Evolutionary conservation across 2,113 vertebrate genomes (phyloP).

Genomic region (Fregata magnificens): DNA sequence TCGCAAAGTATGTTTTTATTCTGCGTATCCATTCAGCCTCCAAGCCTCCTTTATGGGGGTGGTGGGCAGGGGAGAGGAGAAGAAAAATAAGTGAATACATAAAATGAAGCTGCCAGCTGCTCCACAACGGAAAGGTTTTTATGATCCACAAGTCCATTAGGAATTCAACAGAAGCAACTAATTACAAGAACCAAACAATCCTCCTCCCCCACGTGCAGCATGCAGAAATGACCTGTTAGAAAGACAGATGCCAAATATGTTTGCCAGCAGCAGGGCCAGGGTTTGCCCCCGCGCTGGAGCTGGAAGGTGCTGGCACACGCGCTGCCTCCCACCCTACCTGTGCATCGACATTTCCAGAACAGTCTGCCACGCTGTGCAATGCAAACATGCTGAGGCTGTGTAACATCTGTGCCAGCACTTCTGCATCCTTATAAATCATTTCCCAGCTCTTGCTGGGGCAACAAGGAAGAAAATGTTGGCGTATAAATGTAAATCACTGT

Average conservation of each 20-base stretch:
- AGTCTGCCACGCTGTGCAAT: conserved; percentile 2
- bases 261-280: not conserved
- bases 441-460: conserved; percentile 66
- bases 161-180: conserved; percentile 58
- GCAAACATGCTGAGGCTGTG: conserved; percentile 45
- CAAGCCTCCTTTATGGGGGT: not conserved
- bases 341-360: not conserved
- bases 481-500: conserved; percentile 68
- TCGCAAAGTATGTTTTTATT: not conserved
- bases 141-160: not conserved
- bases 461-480: conserved; percentile 60
- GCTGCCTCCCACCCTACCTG: not conserved
- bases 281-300: not conserved
- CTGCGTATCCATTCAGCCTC: not conserved
- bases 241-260: conserved; percentile 25
- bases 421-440: conserved; percentile 70
- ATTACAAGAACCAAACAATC: conserved; percentile 42
- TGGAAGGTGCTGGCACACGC: not conserved
- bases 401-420: conserved; percentile 66
- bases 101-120: conserved; percentile 2
- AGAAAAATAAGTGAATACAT: not conserved
- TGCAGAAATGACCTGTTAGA: conserved; percentile 40
- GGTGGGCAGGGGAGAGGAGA: not conserved
- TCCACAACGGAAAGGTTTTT: conserved; percentile 28
- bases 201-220: not conserved